phyloP scores from a whole-genome alignment of 2,113 vertebrate genomes.

The Corythornis vintsioides region DNA sequence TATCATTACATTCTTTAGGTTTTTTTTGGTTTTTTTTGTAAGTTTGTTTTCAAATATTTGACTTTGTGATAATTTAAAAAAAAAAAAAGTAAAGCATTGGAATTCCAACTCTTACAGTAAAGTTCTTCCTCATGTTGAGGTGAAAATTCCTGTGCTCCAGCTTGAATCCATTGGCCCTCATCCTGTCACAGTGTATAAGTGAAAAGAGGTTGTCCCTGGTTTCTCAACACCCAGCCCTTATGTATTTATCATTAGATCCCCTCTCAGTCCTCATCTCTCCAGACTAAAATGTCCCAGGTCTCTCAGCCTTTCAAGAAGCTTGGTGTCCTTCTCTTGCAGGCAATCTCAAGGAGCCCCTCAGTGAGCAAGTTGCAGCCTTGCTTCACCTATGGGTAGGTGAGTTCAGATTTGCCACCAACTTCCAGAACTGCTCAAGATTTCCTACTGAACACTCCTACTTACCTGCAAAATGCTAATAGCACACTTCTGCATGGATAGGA shows the following conservation, averaged over 20 bases:
- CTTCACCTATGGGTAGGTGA: background rate
- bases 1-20: background rate
- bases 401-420: background rate
- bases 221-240: no score
- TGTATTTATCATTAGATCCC: no score
- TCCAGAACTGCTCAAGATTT: background rate
- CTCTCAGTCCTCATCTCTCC: no score
- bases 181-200: no score
- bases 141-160: no score
- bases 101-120: no score
- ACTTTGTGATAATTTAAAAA: accelerated
- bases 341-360: accelerated
- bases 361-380: background rate
- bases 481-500: background rate
- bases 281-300: no score
- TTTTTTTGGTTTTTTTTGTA: background rate
- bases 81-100: no score
- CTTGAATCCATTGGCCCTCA: no score
- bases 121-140: no score
- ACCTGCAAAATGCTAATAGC: background rate
- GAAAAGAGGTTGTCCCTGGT: no score
- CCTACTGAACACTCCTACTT: background rate
- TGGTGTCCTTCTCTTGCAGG: background rate
- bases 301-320: background rate
- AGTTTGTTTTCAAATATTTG: background rate